Base-by-base conservation (phyloP, 2,888 invertebrate genomes). In the Nebria salina region DNA sequence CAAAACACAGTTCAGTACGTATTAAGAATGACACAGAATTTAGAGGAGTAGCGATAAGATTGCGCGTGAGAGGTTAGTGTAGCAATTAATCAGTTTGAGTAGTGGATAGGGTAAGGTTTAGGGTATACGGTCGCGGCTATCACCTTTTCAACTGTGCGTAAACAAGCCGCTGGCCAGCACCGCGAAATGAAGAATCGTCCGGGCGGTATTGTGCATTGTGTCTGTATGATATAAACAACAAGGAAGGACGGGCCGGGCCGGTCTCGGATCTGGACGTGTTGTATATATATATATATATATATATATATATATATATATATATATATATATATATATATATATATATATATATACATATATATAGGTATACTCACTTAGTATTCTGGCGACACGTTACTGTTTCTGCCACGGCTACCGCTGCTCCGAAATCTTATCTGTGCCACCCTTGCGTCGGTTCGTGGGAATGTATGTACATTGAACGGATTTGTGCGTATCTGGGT, bases 401-500 rank as follows among this genome's bases (percentile, higher is more conserved):
- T 75, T 26, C 64, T 26, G 9, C 76, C 43, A 76, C 20, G 20
- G 20, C 20, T 20, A 20, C 20, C 20, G 20, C 20, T 20, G 20
- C 20, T 20, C 76, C 68, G 68, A 20, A 68, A 68, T 68, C 68
- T 68, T 68, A 68, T 68, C 68, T 66, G 1, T 20, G 66, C 66
- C 15, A n/a, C 15, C 66, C 20, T n/a, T 66, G 20, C 68, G 20
- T 13, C 25, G n/a, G 11, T 68, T 68, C 20, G 20, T 20, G 20
- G 9, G n/a, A 25, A 9, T 26, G 15, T 15, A 26, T 26, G 68
- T 20, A 68, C 68, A 68, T 25, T 26, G 68, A 26, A 20, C 26
- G 68, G 68, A 68, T 68, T 68, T 68, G 68, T 76, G 77, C 77
- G 77, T 77, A 77, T 77, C 77, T 70, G 77, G 64, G 70, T 75